Base-by-base conservation (phyloP, 2,797 vertebrate genomes). In the Merluccius polli region DNA sequence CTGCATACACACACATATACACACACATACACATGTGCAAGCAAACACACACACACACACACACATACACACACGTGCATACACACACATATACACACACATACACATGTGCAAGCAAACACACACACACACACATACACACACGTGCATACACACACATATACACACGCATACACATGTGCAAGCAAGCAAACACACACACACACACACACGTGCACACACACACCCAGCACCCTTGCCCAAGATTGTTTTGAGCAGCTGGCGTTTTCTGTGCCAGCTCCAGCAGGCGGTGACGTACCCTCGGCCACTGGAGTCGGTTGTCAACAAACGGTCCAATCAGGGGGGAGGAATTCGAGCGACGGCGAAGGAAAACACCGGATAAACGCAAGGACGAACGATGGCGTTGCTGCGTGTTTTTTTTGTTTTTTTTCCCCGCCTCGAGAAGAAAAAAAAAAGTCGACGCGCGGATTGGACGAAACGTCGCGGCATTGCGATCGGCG, bases 251-350 rank as follows among this genome's bases (percentile, higher is more conserved):
- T 73, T 52, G 84, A 90, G 85, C 90, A 91, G 89, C 90, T 90
- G 89, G 85, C 86, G 87, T 78, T 77, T 82, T 90, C 83, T 80
- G 81, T 89, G 86, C 89, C 90, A 89, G 86, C 84, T 85, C 82
- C 77, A 88, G 83, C 52, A 68, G 81, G 75, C 84, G 82, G 80
- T 85, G 59, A 65, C 87, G 83, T 82, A 76, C 81, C 16, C 41
- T 35, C 41, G 2, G 83, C 85, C 84, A 87, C 86, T 84, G 82
- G 70, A 84, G 85, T 87, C 84, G 81, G 83, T 1, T 86, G 86
- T 89, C 90, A 90, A 84, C 84, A 86, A 18, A 87, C 81, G 85
- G 89, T 87, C 86, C 83, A 73, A 74, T 81, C 81, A 78, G 72
- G 72, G 71, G 73, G 79, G 31, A 80, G 79, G 81, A 85, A 80